Conservation (phyloP, 2,113 vertebrate genomes). For the Pomatorhinus ruficollis region DNA sequence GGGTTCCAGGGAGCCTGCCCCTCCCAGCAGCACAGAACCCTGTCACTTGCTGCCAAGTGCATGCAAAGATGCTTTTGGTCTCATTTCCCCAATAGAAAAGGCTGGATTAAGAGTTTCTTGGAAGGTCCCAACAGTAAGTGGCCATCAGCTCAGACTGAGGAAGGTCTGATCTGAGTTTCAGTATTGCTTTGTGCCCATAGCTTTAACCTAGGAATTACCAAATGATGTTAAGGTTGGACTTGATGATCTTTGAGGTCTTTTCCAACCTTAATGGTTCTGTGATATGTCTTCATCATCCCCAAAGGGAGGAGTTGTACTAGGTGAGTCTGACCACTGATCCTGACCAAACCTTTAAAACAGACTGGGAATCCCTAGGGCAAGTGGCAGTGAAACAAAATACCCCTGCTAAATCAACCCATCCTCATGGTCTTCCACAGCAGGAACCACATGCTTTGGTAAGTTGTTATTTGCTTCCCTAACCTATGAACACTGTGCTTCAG, state of each 20-base stretch:
- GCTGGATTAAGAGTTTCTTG: neutral
- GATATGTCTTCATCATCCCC: neutral
- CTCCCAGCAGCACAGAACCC: fast-evolving
- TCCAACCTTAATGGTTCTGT: neutral
- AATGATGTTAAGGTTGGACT: neutral
- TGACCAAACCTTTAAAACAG: neutral
- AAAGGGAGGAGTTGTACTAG: neutral
- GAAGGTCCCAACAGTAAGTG: neutral
- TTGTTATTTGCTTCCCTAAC: conserved; percentile 36
- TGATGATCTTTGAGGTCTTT: neutral
- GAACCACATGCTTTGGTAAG: neutral
- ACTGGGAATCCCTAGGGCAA: conserved; percentile 29
- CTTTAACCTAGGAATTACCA: neutral
- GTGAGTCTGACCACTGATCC: neutral
- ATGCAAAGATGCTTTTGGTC: neutral
- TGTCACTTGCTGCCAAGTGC: fast-evolving
- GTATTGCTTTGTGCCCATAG: neutral
- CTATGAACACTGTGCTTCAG: conserved; percentile 19
- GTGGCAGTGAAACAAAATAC: neutral
- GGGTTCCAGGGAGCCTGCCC: neutral
- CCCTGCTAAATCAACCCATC: neutral
- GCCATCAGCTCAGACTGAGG: neutral
- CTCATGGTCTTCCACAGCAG: neutral
- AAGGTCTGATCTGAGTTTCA: neutral
- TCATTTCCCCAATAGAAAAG: neutral